These are phyloP conservation scores for Drosophila chauvacae DNA, from an alignment of 1,140 invertebrate species.

Conservation along the genomic window DNA sequence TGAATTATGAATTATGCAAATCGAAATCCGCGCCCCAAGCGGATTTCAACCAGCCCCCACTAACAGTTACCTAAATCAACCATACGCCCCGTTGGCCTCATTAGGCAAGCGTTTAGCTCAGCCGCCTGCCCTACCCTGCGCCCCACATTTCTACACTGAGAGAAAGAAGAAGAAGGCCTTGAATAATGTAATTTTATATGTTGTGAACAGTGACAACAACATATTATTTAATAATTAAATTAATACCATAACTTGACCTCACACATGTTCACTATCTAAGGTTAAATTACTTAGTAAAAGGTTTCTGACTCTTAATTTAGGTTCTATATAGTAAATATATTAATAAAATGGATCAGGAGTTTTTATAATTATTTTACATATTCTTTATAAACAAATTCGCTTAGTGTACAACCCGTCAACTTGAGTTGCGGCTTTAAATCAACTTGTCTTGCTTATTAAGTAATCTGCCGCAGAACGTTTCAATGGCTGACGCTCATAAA, in stretches of 20 bases:
- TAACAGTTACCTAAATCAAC: slow-evolving; percentile 57
- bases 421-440: slow-evolving; percentile 51
- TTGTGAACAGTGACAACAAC: neutral
- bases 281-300: neutral
- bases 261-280: too few relatives aligned
- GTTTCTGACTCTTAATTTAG: neutral
- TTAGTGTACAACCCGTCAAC: neutral
- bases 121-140: neutral
- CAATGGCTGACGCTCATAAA: slow-evolving; percentile 34
- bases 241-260: neutral
- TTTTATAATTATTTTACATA: neutral
- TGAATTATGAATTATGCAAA: slow-evolving; percentile 71
- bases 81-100: slow-evolving; percentile 68
- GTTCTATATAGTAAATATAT: neutral
- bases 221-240: neutral
- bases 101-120: slow-evolving; percentile 20
- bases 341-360: too few relatives aligned
- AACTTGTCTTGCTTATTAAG: slow-evolving; percentile 63
- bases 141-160: neutral
- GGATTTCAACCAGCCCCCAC: slow-evolving; percentile 15
- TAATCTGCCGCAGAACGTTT: slow-evolving; percentile 47
- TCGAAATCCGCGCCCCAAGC: slow-evolving; percentile 47
- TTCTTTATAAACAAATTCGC: neutral
- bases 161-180: neutral
- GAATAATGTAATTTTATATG: neutral